Evolutionary conservation across 1,140 invertebrate genomes (phyloP), one percentile per base, ranked within the genome.

Genomic region (Scaptodrosophila lebanonensis): DNA sequence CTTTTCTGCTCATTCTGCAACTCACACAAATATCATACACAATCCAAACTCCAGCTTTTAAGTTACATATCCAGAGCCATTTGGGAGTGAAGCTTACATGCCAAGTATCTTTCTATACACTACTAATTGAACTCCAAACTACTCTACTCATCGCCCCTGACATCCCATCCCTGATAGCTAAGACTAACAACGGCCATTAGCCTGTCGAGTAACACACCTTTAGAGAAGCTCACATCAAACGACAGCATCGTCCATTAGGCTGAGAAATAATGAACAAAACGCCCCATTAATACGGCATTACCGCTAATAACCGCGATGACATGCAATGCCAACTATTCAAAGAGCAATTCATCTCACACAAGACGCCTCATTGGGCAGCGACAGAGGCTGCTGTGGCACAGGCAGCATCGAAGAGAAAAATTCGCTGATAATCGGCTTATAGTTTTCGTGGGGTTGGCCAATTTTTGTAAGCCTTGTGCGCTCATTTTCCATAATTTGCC

Each of bases 401-500:
- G 16, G 12, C 30, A 9, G 13, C n/a, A 27, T 9, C 11, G 8
- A 38, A 12, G 1, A 16, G 5, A 42, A 29, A 66, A 63, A 59
- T 66, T 33, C 66, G 66, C 63, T 63, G 66, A 63, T 70, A 70
- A 70, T 66, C 66, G 64, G 66, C 66, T 70, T 70, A 70, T 62
- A 66, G 66, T 62, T 57, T 66, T 66, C 35, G 32, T 4, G 15
- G 57, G 32, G 38, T 40, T 40, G 49, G 66, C 63, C 66, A 66
- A 66, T 69, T 69, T 66, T 49, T 54, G 25, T 29, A 33, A 32
- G 18, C 22, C 42, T 38, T 16, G 5, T 4, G 3, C 3, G 15
- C 3, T 20, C 40, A 11, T 40, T 20, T 32, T 15, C 50, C 52
- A 71, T 67, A 67, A 67, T 70, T 70, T 63, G 39, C 32, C 44